Evolutionary conservation across 2,113 vertebrate genomes (phyloP), one percentile per base, ranked within the genome.

Genomic region (Thoracochromis brauschi): DNA sequence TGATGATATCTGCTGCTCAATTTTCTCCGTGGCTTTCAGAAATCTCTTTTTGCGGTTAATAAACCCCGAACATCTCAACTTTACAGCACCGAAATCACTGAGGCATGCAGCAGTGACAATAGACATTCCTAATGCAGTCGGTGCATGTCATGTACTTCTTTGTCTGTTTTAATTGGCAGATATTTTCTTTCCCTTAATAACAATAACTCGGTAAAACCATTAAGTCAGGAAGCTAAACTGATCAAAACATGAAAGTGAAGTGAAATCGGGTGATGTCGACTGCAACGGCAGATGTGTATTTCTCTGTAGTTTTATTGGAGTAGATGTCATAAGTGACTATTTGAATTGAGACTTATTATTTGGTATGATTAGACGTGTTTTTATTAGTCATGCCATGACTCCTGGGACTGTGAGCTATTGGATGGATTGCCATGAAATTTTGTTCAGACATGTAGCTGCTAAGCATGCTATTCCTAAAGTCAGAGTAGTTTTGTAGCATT

Each of bases 101-200:
- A 14, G 9, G 63, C 87, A 4, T 82, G 81, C 16, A 53, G n/a
- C 53, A 1, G 51, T 19, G 38, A 88, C 81, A 93, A 93, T 88
- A 80, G 92, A 55, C 17, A 16, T 19, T 55, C 51, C 40, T 71
- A 51, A 73, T 80, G 53, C 24, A 82, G 78, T 82, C 12, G 2
- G 3, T 26, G 35, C 42, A 14, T 35, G 87, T 53, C 78, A 80
- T 84, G 38, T n/a, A 10, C 49, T 84, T 75, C 89, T 93, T 93
- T 93, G 92, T 91, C 79, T 57, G 54, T 68, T 90, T 90, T 90
- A 93, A 91, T 90, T 87, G 84, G 16, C 78, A 42, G 82, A 83
- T 83, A 58, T 87, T 87, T 80, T 80, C 63, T 81, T 21, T 79
- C 31, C 14, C 26, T 49, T 49, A 51, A 47, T 45, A 60, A n/a